Evolutionary conservation across 2,888 invertebrate genomes (phyloP), one percentile per base, ranked within the genome.

Genomic region (Sphecodes monilicornis): DNA sequence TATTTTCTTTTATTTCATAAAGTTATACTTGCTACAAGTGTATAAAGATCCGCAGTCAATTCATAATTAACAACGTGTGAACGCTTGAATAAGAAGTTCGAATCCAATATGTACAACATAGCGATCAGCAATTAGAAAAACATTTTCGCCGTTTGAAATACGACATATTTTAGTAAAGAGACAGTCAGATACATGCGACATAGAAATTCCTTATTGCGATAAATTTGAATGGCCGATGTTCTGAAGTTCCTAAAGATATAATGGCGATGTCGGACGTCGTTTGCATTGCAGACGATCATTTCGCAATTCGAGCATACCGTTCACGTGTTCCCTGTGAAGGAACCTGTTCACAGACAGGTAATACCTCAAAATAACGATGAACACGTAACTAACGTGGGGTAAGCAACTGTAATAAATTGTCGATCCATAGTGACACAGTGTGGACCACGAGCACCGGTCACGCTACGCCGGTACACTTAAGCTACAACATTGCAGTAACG

Each of bases 401-500:
- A 78, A 43, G 46, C 41, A 50, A 74, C 18, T 72, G 43, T 70
- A 75, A 86, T 89, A 87, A 82, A 89, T 89, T 74, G 74, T 76
- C 80, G 74, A 87, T 80, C 76, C 71, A 74, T 73, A 77, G 72
- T 66, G 74, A 78, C 76, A 77, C 11, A 29, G 70, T 18, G 78
- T n/a, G 76, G 79, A 50, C 74, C 68, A 73, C 73, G 71, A n/a
- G 39, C 72, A 69, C 73, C 82, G 78, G 78, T 79, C 78, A 85
- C 43, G 64, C 70, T 78, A 89, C 76, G 80, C 72, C 80, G 81
- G 86, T 90, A 90, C 91, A 90, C 91, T 93, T 92, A 92, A 93
- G 91, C 92, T 91, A 88, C 91, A 88, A 78, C 77, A 87, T 87
- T 86, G 90, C 90, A 90, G 91, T 93, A 92, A 92, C 90, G 88